phyloP scores from a whole-genome alignment of 92 coral and sea anemone species.

The Phenganax subtilis region DNA sequence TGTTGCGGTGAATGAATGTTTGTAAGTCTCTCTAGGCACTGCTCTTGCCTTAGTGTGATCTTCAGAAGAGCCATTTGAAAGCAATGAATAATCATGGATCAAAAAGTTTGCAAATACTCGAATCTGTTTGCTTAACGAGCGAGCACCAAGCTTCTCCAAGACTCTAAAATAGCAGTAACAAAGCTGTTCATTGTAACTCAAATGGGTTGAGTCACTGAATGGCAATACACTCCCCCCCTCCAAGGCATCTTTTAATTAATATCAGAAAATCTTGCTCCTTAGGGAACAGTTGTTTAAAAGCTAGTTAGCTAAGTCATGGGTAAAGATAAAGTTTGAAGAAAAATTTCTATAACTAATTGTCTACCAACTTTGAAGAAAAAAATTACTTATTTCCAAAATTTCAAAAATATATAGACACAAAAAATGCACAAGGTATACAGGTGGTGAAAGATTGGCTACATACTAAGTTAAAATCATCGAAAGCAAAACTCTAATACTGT shows the following conservation, averaged over 20 bases:
- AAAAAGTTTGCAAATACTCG: constrained; percentile 95
- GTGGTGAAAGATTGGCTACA: no score
- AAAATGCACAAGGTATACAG: neutral
- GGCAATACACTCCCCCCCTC: neutral
- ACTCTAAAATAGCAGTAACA: constrained; percentile 50
- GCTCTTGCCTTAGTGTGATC: constrained; percentile 70
- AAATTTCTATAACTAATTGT: no score
- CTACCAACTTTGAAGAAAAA: no score
- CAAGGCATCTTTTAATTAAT: no score
- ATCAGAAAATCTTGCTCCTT: no score
- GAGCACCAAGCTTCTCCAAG: constrained; percentile 82
- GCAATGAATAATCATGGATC: constrained; percentile 78
- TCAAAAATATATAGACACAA: neutral
- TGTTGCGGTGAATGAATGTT: neutral
- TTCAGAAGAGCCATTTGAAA: constrained; percentile 61
- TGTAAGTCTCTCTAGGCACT: neutral
- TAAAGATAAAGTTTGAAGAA: no score
- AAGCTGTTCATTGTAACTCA: neutral
- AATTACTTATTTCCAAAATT: no score
- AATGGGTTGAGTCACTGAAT: neutral
- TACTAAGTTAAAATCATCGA: no score
- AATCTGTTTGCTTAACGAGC: constrained; percentile 82
- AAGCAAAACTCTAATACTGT: no score
- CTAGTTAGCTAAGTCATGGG: no score
- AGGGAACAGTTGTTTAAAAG: no score